Conservation (phyloP, 2,888 invertebrate species). For the Gibbula magus region DNA sequence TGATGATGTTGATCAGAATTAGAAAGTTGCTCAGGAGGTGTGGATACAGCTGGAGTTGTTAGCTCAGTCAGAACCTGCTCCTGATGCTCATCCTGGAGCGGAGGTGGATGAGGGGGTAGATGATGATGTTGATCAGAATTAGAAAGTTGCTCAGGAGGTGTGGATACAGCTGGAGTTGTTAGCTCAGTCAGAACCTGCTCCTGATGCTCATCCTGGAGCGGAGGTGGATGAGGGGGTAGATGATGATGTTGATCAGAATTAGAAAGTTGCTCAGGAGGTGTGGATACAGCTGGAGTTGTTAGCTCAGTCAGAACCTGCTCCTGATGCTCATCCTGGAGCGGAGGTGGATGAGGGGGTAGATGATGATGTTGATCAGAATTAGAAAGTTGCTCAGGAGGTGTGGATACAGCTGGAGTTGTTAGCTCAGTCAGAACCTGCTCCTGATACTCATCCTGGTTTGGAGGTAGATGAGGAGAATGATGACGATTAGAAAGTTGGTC, state of each 20-base stretch:
- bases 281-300: slow-evolving; percentile 75
- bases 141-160: slow-evolving; percentile 47
- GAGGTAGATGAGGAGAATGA: slow-evolving; percentile 74
- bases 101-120: not conserved
- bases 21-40: slow-evolving; percentile 54
- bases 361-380: too few species aligned
- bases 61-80: slow-evolving; percentile 37
- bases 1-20: too few species aligned
- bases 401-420: too few species aligned
- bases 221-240: slow-evolving; percentile 72
- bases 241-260: slow-evolving; percentile 63
- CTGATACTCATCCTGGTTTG: too few species aligned
- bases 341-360: not conserved
- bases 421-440: too few species aligned
- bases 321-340: not conserved
- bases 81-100: not conserved
- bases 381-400: slow-evolving; percentile 49
- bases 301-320: slow-evolving; percentile 36
- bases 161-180: too few species aligned
- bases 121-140: too few species aligned
- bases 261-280: too few species aligned
- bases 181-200: too few species aligned
- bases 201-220: too few species aligned
- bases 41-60: slow-evolving; percentile 67
- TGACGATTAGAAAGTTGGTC: slow-evolving; percentile 75